These are phyloP conservation scores for Apocrypta bakeri DNA, from an alignment of 1,140 invertebrate genomes.

Conservation along the genomic window DNA sequence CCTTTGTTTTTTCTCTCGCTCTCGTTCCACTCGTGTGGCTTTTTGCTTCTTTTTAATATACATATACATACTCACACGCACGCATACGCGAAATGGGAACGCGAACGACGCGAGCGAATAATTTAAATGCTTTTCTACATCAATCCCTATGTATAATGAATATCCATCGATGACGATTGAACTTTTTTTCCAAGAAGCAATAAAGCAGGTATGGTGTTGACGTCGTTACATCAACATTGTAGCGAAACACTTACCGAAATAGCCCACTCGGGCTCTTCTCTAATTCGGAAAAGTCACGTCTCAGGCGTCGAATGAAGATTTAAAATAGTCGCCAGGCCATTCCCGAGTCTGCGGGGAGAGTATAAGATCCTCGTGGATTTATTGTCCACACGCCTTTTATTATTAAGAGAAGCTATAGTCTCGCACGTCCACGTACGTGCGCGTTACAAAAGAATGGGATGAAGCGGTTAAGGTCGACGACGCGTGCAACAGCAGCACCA, in stretches of 20 bases:
- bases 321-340: constrained; percentile 20
- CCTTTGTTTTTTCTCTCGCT: constrained; percentile 21
- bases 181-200: neutral
- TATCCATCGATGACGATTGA: no score
- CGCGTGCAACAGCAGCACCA: constrained; percentile 41
- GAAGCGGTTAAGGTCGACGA: constrained; percentile 54
- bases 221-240: neutral
- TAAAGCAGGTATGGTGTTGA: neutral
- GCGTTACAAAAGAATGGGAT: constrained; percentile 27
- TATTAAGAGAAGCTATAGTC: constrained; percentile 14
- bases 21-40: neutral
- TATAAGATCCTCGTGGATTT: neutral
- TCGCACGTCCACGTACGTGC: constrained; percentile 1
- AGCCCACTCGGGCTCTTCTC: constrained; percentile 2
- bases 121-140: neutral
- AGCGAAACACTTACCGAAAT: neutral
- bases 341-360: neutral
- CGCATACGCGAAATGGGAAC: constrained; percentile 4
- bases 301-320: constrained; percentile 22
- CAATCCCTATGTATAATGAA: no score
- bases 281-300: constrained; percentile 12
- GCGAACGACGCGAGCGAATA: constrained; percentile 1
- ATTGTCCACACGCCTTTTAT: constrained; percentile 36
- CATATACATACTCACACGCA: neutral
- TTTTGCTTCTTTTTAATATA: constrained; percentile 10